Evolutionary conservation across 2,113 vertebrate species (phyloP), one percentile per base, ranked within the genome.

Genomic region (human (Homo sapiens)): DNA sequence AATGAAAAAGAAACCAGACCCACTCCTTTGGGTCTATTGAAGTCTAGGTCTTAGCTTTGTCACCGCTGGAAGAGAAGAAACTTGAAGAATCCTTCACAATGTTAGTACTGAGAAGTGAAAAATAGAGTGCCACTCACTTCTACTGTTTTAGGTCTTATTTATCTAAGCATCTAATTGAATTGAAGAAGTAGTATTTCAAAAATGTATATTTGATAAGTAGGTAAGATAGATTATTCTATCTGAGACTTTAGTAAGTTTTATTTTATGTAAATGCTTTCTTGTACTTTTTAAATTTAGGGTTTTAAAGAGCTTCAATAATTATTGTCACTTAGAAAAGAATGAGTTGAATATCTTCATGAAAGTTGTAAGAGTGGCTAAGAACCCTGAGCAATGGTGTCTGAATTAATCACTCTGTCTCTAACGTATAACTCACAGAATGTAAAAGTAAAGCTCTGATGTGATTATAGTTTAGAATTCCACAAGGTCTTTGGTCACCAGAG

Each of bases 181-280:
- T 72, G 38, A 82, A 80, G 23, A 86, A 80, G 18, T 5, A 18
- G 25, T 76, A 64, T 20, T 95, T 89, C 35, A 7, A 85, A 82
- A 87, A 79, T 79, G 8, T 40, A 1, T 48, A 35, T 78, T 57
- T 82, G 50, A 32, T 91, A 82, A 88, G 16, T n/a, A 61, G 22
- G 38, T 89, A 90, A 89, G 20, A 61, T 38, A 38, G 55, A 68
- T 90, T 88, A 48, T 73, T 93, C 30, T 93, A 16, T 32, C 18
- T 57, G 35, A 92, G 61, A 73, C 1, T 80, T 87, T 76, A 93
- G 45, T 72, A 92, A 59, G 7, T 50, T 83, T 86, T 90, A 92
- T 90, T 85, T 93, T 52, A 93, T 90, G 70, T 13, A 96, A 94
- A 96, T 82, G 8, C 2, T 95, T 50, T 52, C 52, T 70, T 52